Base-by-base conservation (phyloP, 2,113 vertebrate genomes). In the Boleophthalmus pectinirostris region DNA sequence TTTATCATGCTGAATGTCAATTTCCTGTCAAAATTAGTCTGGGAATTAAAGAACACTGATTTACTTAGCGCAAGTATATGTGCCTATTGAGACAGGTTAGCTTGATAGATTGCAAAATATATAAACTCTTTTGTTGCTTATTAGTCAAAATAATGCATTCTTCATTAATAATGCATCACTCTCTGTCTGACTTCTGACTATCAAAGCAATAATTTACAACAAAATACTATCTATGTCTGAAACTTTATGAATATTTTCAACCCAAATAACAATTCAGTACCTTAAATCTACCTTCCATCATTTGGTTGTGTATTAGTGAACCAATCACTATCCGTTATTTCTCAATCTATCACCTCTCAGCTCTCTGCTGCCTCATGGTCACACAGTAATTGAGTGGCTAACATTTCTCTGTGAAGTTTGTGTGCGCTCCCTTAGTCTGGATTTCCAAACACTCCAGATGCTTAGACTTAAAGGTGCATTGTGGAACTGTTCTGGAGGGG, bases 1-100 rank as follows among this genome's bases (percentile, higher is more conserved):
- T 68, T 46, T 35, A 51, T 69, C 66, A 72, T 74, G 63, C 38
- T 51, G 9, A 12, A 24, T 69, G 45, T 61, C 45, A 18, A 58
- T 29, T 71, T 81, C 21, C 4, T 64, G 13, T 45, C 3, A 51
- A 60, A 69, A 21, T 60, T 38, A 21, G 51, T 54, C 51, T 10
- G 20, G 9, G n/a, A 54, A 54, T 54, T 9, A 54, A 33, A 73
- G 58, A 57, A 10, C 29, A 16, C 29, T 46, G 23, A 20, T 23
- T 64, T 53, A 49, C 46, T 49, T 47, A 12, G 45, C 9, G 1
- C 29, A 21, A 14, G 58, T 53, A n/a, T 29, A 13, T 18, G 8
- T 43, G 38, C 13, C 14, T 65, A 0, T 3, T 6, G 18, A 18
- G 14, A 61, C 11, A 14, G 29, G 24, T 61, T 61, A 33, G 4